Evolutionary conservation across 1,140 invertebrate species (phyloP).

Genomic region (Atopsyche davidsoni): DNA sequence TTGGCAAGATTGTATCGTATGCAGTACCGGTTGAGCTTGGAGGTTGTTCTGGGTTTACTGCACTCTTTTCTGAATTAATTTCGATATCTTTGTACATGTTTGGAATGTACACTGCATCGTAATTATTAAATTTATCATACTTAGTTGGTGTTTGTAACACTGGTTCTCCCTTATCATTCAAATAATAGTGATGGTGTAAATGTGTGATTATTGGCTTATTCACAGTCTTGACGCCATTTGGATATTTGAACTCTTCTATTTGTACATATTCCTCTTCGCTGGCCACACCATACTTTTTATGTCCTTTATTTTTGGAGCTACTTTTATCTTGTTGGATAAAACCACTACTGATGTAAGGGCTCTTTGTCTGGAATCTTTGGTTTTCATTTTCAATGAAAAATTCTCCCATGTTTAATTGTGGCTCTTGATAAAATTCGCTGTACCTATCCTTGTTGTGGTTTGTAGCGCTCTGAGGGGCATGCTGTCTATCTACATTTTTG

Average conservation of each 20-base stretch:
- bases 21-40: neutral
- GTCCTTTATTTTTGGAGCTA: slow-evolving; percentile 1
- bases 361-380: neutral
- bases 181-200: slow-evolving; percentile 43
- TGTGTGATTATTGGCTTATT: slow-evolving; percentile 32
- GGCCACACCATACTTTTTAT: slow-evolving; percentile 12
- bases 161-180: slow-evolving; percentile 30
- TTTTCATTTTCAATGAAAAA: neutral
- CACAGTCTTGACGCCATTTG: slow-evolving; percentile 4
- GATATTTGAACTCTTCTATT: slow-evolving; percentile 7
- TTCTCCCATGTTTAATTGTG: slow-evolving; percentile 12
- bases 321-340: neutral
- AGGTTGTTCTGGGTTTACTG: neutral
- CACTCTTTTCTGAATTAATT: too few species aligned
- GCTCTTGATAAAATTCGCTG: too few species aligned
- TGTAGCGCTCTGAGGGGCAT: neutral
- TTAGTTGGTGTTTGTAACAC: slow-evolving; percentile 18
- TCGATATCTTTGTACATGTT: slow-evolving; percentile 12
- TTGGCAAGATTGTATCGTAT: too few species aligned
- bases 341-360: slow-evolving; percentile 2
- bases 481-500: slow-evolving; percentile 11
- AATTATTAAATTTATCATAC: slow-evolving; percentile 16
- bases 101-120: slow-evolving; percentile 16
- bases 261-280: slow-evolving; percentile 14
- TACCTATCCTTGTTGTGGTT: neutral